Conservation (phyloP, 2,113 vertebrate species). For the Eurypyga helias region DNA sequence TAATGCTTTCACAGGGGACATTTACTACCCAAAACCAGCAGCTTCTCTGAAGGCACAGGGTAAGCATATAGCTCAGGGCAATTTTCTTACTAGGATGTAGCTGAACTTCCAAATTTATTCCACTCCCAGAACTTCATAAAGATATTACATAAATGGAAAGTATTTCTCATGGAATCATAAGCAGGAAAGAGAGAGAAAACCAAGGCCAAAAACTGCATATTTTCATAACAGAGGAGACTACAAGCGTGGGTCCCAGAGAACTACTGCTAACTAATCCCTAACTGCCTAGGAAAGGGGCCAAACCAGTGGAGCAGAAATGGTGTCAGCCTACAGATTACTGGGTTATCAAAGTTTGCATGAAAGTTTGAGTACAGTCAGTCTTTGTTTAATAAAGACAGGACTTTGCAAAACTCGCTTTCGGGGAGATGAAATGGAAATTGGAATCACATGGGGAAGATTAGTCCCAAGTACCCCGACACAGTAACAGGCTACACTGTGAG, state of each 20-base stretch:
- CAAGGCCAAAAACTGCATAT: neutral
- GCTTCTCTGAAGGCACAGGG: neutral
- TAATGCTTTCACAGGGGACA: neutral
- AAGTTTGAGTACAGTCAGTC: neutral
- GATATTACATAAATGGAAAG: neutral
- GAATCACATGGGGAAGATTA: neutral
- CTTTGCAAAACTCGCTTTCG: neutral
- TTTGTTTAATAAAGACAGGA: neutral
- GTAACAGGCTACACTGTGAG: neutral
- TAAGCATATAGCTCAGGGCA: neutral
- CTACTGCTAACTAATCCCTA: neutral
- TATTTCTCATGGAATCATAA: neutral
- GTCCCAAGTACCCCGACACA: neutral
- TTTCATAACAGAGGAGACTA: neutral
- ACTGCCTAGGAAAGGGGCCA: neutral
- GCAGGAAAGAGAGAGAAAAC: neutral
- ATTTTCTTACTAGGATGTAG: neutral
- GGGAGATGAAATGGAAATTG: neutral
- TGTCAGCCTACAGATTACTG: neutral
- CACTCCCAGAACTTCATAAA: neutral
- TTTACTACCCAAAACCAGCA: neutral
- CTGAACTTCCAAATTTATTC: neutral
- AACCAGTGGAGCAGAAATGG: neutral
- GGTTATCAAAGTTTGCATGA: neutral
- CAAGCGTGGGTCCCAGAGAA: neutral